Base-by-base conservation (phyloP, 2,113 vertebrate genomes). In the Trogon melanurus region DNA sequence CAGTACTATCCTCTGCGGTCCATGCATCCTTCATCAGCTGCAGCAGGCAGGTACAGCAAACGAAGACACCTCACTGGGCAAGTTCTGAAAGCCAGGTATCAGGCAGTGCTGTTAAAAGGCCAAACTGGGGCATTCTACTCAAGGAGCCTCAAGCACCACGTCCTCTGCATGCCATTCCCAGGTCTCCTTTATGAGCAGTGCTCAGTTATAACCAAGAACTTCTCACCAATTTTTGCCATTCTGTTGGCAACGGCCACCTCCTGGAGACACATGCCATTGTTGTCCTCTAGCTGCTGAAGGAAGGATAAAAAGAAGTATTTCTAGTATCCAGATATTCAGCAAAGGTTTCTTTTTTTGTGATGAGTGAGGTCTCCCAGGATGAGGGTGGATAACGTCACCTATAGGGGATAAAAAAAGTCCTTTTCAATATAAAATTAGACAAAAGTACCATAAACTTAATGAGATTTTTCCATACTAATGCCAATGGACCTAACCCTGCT, bases 1-100 rank as follows among this genome's bases (percentile, higher is more conserved):
- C 32, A 36, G 48, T 56, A 50, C 27, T 20, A 50, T 0, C 1
- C 6, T 56, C 30, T 66, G 34, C 75, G n/a, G 65, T 22, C 66
- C 78, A 23, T 1, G 2, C 51, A 25, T 56, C 12, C 61, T 85
- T 9, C 22, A 30, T 3, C 26, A n/a, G 32, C 22, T 29, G 29
- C 1, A 1, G 13, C 16, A 60, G 18, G 34, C 32, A 66, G 57
- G 56, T 23, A 36, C 45, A 51, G n/a, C 51, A 19, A 53, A 14
- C 0, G 2, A 47, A 76, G 60, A 23, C 11, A 20, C 12, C 6
- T 87, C 9, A 11, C 11, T 11, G 44, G 34, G 8, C 1, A 1
- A 65, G 16, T 12, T 19, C 25, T 6, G 32, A 73, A 26, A 32
- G 18, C 60, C 60, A 51, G 16, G 21, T n/a, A 38, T 26, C 14